Percentiles rank a stretch among this genome's conserved stretches.
Conservation (phyloP, 2,888 invertebrate genomes). For the Erebia aethiops region DNA sequence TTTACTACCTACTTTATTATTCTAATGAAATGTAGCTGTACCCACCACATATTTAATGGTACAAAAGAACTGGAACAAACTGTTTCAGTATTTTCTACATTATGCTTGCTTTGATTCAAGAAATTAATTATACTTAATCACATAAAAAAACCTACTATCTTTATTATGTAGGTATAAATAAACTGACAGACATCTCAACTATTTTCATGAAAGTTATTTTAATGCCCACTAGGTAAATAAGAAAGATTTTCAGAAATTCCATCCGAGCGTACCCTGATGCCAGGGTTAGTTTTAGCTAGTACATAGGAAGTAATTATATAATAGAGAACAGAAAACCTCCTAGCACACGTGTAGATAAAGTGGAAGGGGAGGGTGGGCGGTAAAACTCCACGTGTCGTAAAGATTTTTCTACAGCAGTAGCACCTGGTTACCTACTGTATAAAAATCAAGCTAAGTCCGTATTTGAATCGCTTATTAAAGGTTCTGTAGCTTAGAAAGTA, state of each 20-base stretch:
- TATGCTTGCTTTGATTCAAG: background rate
- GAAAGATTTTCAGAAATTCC: no score
- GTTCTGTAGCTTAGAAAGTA: no score
- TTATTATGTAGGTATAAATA: background rate
- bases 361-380: background rate
- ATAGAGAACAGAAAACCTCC: background rate
- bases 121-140: background rate
- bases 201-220: no score
- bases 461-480: no score
- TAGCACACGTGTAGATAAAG: background rate
- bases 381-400: background rate
- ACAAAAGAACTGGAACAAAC: background rate
- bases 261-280: no score
- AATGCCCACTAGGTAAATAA: no score
- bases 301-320: no score
- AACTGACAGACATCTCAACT: no score
- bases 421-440: no score
- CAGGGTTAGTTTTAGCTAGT: no score
- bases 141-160: background rate
- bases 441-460: background rate
- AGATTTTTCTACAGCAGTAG: background rate
- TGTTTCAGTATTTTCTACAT: background rate
- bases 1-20: conserved; percentile 16
- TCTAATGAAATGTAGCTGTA: background rate
- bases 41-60: background rate